Conservation (phyloP, 2,113 vertebrate species). For the Camelus dromedarius region DNA sequence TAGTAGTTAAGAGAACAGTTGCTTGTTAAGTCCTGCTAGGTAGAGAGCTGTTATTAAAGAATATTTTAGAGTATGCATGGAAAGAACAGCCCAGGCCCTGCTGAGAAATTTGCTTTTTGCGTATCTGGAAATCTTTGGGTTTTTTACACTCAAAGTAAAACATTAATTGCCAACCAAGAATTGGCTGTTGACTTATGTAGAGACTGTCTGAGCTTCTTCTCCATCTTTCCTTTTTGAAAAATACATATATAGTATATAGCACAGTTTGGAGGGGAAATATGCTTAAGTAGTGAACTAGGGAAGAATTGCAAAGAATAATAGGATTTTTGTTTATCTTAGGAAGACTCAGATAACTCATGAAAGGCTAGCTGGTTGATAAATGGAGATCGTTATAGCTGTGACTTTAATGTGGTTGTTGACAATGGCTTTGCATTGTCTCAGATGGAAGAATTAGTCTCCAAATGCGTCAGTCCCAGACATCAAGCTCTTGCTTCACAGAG, state of each 20-base stretch:
- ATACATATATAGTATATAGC: neutral
- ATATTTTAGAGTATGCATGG: neutral
- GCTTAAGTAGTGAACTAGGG: neutral
- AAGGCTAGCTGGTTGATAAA: neutral
- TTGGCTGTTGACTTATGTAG: neutral
- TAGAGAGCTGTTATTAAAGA: slow-evolving; percentile 57
- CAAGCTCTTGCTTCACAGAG: neutral
- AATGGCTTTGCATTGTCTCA: neutral
- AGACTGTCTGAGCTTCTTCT: neutral
- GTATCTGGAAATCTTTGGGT: slow-evolving; percentile 21
- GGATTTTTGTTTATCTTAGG: neutral
- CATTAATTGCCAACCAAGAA: slow-evolving; percentile 44
- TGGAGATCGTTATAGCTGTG: neutral
- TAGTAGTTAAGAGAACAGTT: slow-evolving; percentile 59
- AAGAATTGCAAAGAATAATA: neutral
- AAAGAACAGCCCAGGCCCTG: neutral
- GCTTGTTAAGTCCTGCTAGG: slow-evolving; percentile 53
- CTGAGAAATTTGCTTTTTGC: slow-evolving; percentile 55
- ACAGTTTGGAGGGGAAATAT: neutral
- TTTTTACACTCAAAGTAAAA: slow-evolving; percentile 41
- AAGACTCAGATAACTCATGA: neutral
- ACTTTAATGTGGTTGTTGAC: no score
- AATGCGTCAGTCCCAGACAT: neutral
- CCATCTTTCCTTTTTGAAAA: neutral
- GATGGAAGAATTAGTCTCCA: neutral